Evolutionary conservation across 2,888 invertebrate species (phyloP).

Genomic region (Himalopsyche tibetana): DNA sequence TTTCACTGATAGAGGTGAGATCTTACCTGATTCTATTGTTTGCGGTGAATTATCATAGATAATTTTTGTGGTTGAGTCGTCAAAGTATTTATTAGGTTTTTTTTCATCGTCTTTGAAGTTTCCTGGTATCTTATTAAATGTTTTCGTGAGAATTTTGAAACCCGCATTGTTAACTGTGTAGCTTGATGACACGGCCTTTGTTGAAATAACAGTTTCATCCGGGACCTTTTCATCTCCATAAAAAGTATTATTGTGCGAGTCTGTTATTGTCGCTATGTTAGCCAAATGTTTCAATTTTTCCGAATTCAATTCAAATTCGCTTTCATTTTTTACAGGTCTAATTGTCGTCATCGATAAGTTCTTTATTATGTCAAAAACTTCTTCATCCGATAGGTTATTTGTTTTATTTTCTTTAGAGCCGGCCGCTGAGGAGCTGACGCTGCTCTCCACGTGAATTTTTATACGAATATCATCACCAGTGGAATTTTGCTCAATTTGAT

Average conservation of each 20-base stretch:
- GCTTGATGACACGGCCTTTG: conserved; percentile 79
- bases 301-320: conserved; percentile 68
- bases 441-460: conserved; percentile 74
- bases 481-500: conserved; percentile 16
- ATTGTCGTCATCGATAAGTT: conserved; percentile 52
- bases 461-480: conserved; percentile 48
- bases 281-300: conserved; percentile 77
- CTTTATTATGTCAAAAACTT: conserved; percentile 56
- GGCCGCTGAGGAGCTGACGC: conserved; percentile 70
- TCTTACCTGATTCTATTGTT: conserved; percentile 57
- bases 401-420: conserved; percentile 73
- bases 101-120: conserved; percentile 74
- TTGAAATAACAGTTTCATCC: conserved; percentile 77
- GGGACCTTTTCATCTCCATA: conserved; percentile 69
- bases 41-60: conserved; percentile 66
- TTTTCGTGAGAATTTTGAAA: conserved; percentile 81
- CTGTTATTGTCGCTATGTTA: conserved; percentile 77
- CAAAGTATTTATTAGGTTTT: conserved; percentile 70
- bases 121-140: conserved; percentile 77
- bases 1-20: neutral
- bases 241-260: conserved; percentile 75
- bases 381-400: conserved; percentile 54
- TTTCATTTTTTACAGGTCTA: conserved; percentile 35
- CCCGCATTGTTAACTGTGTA: conserved; percentile 81
- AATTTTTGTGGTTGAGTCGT: conserved; percentile 71